phyloP scores from a whole-genome alignment of 1,140 invertebrate species.

The Schmidtea mediterranea region DNA sequence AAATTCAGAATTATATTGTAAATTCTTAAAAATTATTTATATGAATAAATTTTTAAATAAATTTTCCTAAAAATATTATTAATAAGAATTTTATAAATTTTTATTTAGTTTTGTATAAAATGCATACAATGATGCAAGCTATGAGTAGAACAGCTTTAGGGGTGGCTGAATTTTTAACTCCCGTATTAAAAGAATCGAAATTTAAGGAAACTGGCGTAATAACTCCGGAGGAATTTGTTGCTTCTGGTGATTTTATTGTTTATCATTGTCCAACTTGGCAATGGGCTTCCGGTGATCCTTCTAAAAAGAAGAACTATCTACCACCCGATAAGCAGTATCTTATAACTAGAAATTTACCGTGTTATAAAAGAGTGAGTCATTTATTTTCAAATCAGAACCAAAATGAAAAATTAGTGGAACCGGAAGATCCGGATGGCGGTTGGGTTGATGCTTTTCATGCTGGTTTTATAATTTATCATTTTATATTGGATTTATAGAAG shows the following conservation, averaged over 20 bases:
- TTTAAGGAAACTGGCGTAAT: conserved; percentile 90
- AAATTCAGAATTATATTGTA: background rate
- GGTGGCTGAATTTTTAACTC: conserved; percentile 79
- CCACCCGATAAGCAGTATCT: conserved; percentile 87
- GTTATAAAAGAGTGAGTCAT: conserved; percentile 66
- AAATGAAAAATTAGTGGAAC: conserved; percentile 8
- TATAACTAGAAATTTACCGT: conserved; percentile 68
- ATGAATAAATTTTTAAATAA: background rate
- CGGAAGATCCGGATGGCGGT: too few species aligned
- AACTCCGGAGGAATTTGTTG: conserved; percentile 63
- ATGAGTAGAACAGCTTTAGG: conserved; percentile 74
- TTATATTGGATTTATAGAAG: too few species aligned
- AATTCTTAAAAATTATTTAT: background rate
- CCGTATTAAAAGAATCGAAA: conserved; percentile 89
- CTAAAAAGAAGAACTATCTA: conserved; percentile 51
- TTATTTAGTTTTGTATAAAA: conserved; percentile 18
- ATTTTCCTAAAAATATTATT: background rate
- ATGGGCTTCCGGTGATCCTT: conserved; percentile 64
- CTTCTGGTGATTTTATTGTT: conserved; percentile 84
- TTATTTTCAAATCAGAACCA: conserved; percentile 29
- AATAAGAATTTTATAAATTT: background rate
- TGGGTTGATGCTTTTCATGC: too few species aligned
- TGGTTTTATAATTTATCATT: too few species aligned
- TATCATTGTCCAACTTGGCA: conserved; percentile 99
- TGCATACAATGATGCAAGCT: conserved; percentile 79